Evolutionary conservation across 2,797 vertebrate genomes (phyloP).

Genomic region (Protonibea diacanthus): DNA sequence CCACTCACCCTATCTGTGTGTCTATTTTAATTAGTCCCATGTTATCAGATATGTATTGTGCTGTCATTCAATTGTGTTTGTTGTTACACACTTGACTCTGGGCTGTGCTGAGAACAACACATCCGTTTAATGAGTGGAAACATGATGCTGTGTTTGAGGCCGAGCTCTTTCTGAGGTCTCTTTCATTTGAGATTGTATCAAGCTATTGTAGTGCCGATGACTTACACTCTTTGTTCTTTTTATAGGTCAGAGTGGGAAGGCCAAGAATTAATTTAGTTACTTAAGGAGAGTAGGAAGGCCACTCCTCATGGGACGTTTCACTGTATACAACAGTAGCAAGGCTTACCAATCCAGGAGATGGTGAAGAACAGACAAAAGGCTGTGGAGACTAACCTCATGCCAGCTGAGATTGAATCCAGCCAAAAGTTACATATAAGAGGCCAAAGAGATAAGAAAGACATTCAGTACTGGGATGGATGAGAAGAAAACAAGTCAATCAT

Average conservation of each 20-base stretch:
- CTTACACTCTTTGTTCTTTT: constrained; percentile 59
- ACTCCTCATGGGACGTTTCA: not conserved
- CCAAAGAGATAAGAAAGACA: not conserved
- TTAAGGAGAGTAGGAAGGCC: constrained; percentile 26
- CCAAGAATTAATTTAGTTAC: constrained; percentile 56
- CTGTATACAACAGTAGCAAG: not conserved
- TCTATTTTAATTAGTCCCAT: constrained; percentile 12
- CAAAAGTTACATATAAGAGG: not conserved
- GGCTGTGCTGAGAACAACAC: constrained; percentile 29
- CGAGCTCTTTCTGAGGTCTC: constrained; percentile 27
- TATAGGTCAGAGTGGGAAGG: constrained; percentile 53
- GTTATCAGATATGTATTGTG: constrained; percentile 14
- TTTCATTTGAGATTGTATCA: constrained; percentile 52
- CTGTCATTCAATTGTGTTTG: constrained; percentile 16
- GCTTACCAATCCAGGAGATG: not conserved
- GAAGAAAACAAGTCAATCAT: not conserved
- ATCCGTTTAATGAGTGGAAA: constrained; percentile 35
- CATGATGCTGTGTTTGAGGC: constrained; percentile 5
- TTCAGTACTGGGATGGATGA: not conserved
- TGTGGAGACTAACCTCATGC: not conserved
- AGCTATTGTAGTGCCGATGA: constrained; percentile 54
- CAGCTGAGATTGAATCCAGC: not conserved
- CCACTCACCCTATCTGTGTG: constrained; percentile 6
- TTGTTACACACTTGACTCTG: constrained; percentile 27
- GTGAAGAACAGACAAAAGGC: not conserved